Evolutionary conservation across 2,797 vertebrate species (phyloP), one percentile per base, ranked within the genome.

Genomic region (Paedocypris micromegethes): DNA sequence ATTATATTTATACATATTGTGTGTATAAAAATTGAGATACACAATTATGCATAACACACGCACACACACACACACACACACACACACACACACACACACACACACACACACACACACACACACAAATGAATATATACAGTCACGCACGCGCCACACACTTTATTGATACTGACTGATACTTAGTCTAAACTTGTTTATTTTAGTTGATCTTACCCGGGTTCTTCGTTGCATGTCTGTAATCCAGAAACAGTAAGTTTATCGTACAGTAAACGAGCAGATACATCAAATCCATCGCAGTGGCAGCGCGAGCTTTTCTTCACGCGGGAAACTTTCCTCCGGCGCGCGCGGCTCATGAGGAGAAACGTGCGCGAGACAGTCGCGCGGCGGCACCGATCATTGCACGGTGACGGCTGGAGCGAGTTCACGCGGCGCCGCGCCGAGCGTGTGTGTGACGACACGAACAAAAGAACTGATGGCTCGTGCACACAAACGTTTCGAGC

Each of bases 261-360:
- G 82, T 86, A 79, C 86, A 86, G 84, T 75, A 89, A 80, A 91
- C 73, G n/a, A 87, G 77, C 73, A 90, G 80, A 87, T 85, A 83
- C 72, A 86, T 78, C 83, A 81, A 88, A 82, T 88, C 87, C 90
- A 92, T 90, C 78, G 81, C 82, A 84, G 84, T 74, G 65, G 70
- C 53, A 55, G 82, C 52, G 39, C 58, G 53, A 63, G 77, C 74
- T 81, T 81, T 82, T 69, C 78, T 81, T 81, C 79, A 43, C 43
- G 9, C 43, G 8, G 38, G 2, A 23, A 23, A 41, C 57, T 41
- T 23, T 79, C 77, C 75, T 79, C 51, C 69, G 64, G 76, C 77
- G 71, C 76, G 23, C 23, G 67, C 62, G 56, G 58, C 73, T 77
- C 78, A 78, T 74, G 77, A 81, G 77, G 80, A 80, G 80, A 68